Evolutionary conservation across 1,140 invertebrate genomes (phyloP), one percentile per base, ranked within the genome.

Genomic region (Zaprionus camerounensis): DNA sequence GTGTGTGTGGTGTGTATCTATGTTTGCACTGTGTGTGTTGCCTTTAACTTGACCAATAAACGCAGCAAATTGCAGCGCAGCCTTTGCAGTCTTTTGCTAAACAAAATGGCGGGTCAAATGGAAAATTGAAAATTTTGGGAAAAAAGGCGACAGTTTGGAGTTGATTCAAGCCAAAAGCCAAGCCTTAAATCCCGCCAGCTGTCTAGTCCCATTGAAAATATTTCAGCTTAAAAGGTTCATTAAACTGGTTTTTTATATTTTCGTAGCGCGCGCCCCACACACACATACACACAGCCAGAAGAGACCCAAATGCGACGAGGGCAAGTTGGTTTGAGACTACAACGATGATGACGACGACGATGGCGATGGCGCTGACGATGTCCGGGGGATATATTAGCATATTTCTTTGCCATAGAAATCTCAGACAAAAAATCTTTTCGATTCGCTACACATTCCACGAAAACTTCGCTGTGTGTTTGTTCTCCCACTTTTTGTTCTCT

Each of bases 151-250:
- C 73, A 66, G 31, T 71, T 66, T 73, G 22, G 36, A 68, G 58
- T 36, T 31, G 17, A 44, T 58, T 67, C 49, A 49, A 62, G 76
- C 51, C 66, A 67, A 46, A 20, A 59, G n/a, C 61, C 46, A 56
- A 78, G 62, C 69, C 41, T 46, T 46, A 46, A 46, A 46, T 46
- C 41, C 41, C n/a, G 41, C 41, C 46, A 38, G 44, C 63, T 68
- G 64, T 73, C 44, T 67, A 77, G 63, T 72, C 71, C 74, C 75
- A 78, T 73, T 76, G 80, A 73, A 90, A 86, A 88, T 87, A 83
- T 82, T 53, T 82, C 57, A 84, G 81, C 75, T 88, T 84, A 90
- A 87, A 84, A 92, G 76, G 91, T 92, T 92, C 91, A 92, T 92
- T 92, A 92, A 92, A 92, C 91, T 92, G 91, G 91, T 92, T 92